Base-by-base conservation (phyloP, 2,888 invertebrate genomes). In the Coleophora deauratella region DNA sequence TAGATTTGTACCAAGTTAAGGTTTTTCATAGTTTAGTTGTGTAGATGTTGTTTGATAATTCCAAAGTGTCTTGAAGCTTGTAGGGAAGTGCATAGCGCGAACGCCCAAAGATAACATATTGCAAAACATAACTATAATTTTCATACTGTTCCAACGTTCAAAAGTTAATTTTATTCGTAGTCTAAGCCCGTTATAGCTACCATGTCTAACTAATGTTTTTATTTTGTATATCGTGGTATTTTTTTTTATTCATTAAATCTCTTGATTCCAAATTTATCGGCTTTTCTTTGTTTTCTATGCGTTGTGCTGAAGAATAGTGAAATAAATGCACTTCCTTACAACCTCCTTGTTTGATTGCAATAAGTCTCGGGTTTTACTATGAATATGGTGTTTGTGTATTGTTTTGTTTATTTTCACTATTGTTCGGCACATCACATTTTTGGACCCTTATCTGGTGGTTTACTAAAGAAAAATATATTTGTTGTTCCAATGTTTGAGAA, bases 401-500 rank as follows among this genome's bases (percentile, higher is more conserved):
- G 21, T 57, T 57, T 70, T 62, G 63, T 87, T 89, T 90, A 91
- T 92, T 90, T 91, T 92, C 91, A 91, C 92, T 91, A 91, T 92
- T 92, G 91, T 92, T 92, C 91, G 91, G 92, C 91, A 92, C 91
- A 89, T 81, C 58, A 81, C 81, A 66, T 67, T 64, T 50, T 63
- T 54, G 35, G 9, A 58, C 59, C 62, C 56, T 57, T 54, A 48
- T 49, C 46, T 52, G 47, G 46, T 49, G 28, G 33, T 44, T 40
- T 44, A 45, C 49, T 47, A 41, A 46, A 45, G 35, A 28, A 10
- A 38, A 27, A 11, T 35, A 36, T 15, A 28, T 40, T 52, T 54
- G 47, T 62, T 59, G 55, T 55, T 46, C 50, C 58, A 59, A 62
- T 51, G 60, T 55, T 54, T 55, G 51, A 44, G 42, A 52, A 59